phyloP scores from a whole-genome alignment of 2,888 invertebrate species.

The Eupsilia transversa region DNA sequence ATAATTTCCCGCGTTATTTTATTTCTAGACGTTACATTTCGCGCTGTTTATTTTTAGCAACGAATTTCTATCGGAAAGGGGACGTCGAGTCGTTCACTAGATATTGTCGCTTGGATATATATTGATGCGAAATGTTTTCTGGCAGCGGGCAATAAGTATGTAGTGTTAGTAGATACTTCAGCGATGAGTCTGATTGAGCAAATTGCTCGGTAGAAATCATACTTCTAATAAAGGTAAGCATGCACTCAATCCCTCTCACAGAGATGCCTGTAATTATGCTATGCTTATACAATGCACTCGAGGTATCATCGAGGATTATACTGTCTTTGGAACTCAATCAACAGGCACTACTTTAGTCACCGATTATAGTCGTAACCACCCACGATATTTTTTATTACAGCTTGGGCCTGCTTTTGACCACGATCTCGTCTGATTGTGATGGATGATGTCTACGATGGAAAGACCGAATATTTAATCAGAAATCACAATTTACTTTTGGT shows the following conservation, averaged over 20 bases:
- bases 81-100: conserved; percentile 69
- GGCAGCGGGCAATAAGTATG: conserved; percentile 29
- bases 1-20: conserved; percentile 79
- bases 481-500: neutral
- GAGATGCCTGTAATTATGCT: neutral
- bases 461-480: neutral
- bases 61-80: conserved; percentile 73
- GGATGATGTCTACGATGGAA: neutral
- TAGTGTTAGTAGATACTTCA: conserved; percentile 13
- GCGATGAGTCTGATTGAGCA: conserved; percentile 15
- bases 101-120: conserved; percentile 71
- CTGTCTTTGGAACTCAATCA: neutral
- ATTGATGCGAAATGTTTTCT: conserved; percentile 60
- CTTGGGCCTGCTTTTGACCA: neutral
- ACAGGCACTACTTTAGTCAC: neutral
- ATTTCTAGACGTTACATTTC: conserved; percentile 84
- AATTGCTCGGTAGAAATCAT: conserved; percentile 25
- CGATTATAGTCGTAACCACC: neutral
- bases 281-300: neutral
- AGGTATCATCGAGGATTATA: neutral
- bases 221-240: neutral
- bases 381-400: neutral
- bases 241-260: neutral
- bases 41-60: conserved; percentile 77
- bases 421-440: neutral